Evolutionary conservation across 2,888 invertebrate species (phyloP).

Genomic region (Agriopis leucophaearia): DNA sequence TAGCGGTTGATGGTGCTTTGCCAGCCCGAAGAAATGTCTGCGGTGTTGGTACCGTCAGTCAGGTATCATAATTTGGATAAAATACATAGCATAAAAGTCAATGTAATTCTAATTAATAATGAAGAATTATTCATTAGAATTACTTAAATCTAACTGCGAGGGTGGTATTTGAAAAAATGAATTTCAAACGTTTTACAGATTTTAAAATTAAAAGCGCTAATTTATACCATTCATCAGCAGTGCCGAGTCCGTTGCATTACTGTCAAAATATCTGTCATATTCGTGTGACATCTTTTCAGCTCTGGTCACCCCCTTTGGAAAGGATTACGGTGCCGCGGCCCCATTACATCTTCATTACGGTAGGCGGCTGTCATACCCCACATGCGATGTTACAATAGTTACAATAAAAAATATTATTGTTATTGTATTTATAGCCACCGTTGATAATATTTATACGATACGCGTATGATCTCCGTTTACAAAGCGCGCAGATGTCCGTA

Average conservation of each 20-base stretch:
- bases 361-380: conserved; percentile 78
- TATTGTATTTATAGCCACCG: conserved; percentile 74
- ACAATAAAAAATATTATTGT: conserved; percentile 79
- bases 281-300: conserved; percentile 82
- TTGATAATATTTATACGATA: conserved; percentile 80
- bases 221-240: conserved; percentile 59
- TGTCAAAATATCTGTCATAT: conserved; percentile 87
- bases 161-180: background rate
- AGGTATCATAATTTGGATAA: too few relatives aligned
- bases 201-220: conserved; percentile 59
- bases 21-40: too few relatives aligned
- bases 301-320: conserved; percentile 78
- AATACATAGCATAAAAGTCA: too few relatives aligned
- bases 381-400: conserved; percentile 63
- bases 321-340: conserved; percentile 80
- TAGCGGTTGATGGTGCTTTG: too few relatives aligned
- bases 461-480: conserved; percentile 73
- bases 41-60: too few relatives aligned
- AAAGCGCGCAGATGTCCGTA: conserved; percentile 61
- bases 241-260: conserved; percentile 79
- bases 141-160: background rate
- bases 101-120: too few relatives aligned
- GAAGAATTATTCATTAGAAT: background rate
- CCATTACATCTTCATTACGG: conserved; percentile 86
- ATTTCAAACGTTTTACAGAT: conserved; percentile 12